Evolutionary conservation across 2,113 vertebrate genomes (phyloP).

Genomic region (Cyanocitta stelleri): DNA sequence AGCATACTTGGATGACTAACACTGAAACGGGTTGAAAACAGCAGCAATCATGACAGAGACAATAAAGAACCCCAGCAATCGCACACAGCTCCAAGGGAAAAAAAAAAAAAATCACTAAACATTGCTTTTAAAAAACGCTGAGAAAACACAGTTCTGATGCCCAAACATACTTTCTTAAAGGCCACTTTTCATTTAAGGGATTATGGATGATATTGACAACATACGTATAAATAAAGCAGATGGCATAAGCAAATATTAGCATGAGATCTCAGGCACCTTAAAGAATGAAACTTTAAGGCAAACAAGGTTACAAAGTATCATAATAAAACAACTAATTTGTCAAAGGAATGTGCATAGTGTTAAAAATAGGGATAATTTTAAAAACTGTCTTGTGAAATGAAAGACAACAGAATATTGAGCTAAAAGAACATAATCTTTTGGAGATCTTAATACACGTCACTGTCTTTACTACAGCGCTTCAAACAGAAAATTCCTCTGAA

Average conservation of each 20-base stretch:
- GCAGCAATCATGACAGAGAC: constrained; percentile 13
- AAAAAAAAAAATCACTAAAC: neutral
- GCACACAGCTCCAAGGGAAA: neutral
- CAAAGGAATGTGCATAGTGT: fast-evolving
- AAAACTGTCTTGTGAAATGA: neutral
- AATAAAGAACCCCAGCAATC: neutral
- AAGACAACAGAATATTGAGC: neutral
- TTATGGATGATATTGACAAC: neutral
- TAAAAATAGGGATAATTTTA: neutral
- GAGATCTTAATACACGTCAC: neutral
- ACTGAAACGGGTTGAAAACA: neutral
- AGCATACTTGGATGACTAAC: neutral
- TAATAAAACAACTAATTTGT: neutral
- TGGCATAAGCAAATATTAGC: neutral
- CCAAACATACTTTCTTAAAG: neutral
- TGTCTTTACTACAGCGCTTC: neutral
- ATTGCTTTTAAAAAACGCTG: fast-evolving
- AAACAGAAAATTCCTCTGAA: neutral
- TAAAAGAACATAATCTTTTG: neutral
- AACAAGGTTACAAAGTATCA: neutral
- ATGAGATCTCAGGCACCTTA: neutral
- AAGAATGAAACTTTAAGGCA: constrained; percentile 1
- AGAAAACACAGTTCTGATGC: neutral
- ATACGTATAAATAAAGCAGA: neutral
- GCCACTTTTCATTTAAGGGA: neutral